phyloP scores from a whole-genome alignment of 2,888 invertebrate species.

The Andrena bucephala region DNA sequence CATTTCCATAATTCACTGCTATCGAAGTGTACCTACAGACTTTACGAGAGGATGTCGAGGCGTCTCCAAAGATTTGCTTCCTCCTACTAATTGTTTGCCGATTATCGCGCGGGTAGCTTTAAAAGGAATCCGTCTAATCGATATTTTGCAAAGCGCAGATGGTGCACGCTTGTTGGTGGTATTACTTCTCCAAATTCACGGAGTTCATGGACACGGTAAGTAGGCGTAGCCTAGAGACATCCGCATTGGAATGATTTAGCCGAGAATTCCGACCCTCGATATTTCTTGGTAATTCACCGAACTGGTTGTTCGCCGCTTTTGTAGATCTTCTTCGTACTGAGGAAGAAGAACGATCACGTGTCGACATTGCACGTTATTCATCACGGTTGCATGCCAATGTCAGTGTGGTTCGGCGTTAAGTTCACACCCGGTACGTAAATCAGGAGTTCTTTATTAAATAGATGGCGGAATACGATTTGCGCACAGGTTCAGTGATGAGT shows the following conservation, averaged over 20 bases:
- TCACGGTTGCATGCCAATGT: conserved; percentile 98
- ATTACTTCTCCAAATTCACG: conserved; percentile 97
- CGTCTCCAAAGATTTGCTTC: conserved; percentile 36
- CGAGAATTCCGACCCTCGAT: not conserved
- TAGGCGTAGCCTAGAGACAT: conserved; percentile 66
- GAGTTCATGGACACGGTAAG: conserved; percentile 98
- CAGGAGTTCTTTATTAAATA: not conserved
- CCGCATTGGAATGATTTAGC: conserved; percentile 3
- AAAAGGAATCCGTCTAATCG: conserved; percentile 33
- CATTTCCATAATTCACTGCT: not conserved
- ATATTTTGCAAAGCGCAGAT: conserved; percentile 88
- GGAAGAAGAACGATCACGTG: conserved; percentile 97
- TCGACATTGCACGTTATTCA: conserved; percentile 98
- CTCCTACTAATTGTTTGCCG: not conserved
- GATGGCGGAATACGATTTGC: not conserved
- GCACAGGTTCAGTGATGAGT: not conserved
- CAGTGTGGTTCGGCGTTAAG: conserved; percentile 98
- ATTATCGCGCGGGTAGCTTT: not conserved
- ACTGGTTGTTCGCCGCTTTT: conserved; percentile 72
- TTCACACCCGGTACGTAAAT: conserved; percentile 92
- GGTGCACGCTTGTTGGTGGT: conserved; percentile 98
- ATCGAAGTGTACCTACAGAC: not conserved
- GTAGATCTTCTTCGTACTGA: conserved; percentile 96
- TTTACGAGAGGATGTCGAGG: not conserved
- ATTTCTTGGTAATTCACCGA: not conserved